Base-by-base conservation (phyloP, 1,140 invertebrate species). In the Maconellicoccus hirsutus region DNA sequence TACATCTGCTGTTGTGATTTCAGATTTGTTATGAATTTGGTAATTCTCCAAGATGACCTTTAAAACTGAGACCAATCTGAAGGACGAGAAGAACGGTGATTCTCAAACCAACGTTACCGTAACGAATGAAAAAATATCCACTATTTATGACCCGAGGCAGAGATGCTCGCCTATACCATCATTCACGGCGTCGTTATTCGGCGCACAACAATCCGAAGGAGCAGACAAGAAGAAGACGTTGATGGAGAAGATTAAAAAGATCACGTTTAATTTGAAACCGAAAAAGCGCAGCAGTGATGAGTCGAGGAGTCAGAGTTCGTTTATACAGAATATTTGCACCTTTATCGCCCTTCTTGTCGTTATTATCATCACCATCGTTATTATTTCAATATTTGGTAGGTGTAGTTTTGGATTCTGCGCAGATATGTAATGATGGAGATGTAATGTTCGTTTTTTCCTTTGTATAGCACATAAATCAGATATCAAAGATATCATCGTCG, bases 11-110 rank as follows among this genome's bases (percentile, higher is more conserved):
- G 6, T 12, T 33, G 2, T 16, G 10, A 8, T 66, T 66, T 23
- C 61, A 66, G 61, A 66, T 66, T n/a, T 66, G 61, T 66, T 66
- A 66, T 66, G 61, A 23, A 66, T 66, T 66, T 25, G 22, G 19
- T 23, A 26, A 23, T 10, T 12, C 22, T 10, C 61, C 61, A 66
- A 25, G 22, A 66, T 66, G 61, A 66, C 61, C 61, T 66, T 66
- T 66, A 66, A 26, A 66, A 23, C 61, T 25, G 61, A 66, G 25
- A 66, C 61, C 61, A 66, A 66, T 66, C 16, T 22, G 19, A 66
- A 66, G 61, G 61, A 66, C 61, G 61, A 26, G 7, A 26, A 66
- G 22, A 22, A 25, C 61, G 21, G 10, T 19, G 22, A 23, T 23
- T 10, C 61, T 23, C 22, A 66, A 66, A 22, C 7, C 16, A 59